A percentile compares a stretch with the other conserved stretches of the same genome.
Evolutionary conservation across 2,113 vertebrate genomes (phyloP).

Genomic region (Arvicanthis niloticus): DNA sequence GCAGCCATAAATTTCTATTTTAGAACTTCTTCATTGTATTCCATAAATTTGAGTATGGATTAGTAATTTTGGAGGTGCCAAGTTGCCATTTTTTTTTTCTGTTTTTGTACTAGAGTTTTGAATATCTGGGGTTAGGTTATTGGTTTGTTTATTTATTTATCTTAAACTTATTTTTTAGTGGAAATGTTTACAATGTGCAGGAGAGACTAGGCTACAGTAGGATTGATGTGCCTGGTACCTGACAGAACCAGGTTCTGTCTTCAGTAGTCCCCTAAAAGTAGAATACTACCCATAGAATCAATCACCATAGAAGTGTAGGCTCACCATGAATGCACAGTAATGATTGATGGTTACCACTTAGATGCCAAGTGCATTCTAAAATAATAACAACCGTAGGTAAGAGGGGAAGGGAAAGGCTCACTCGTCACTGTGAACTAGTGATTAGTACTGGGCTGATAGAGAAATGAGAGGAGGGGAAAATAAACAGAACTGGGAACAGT

Average conservation of each 20-base stretch:
- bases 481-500: not conserved
- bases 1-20: not conserved
- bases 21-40: not conserved
- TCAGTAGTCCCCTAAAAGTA: not conserved
- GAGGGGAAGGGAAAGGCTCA: not conserved
- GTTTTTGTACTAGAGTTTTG: not conserved
- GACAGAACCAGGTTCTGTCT: not conserved
- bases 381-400: not conserved
- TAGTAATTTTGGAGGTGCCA: not conserved
- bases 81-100: not conserved
- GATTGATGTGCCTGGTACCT: not conserved
- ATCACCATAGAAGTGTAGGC: not conserved
- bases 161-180: not conserved
- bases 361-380: not conserved
- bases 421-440: not conserved
- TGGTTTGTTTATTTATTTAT: not conserved
- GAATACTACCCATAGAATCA: not conserved
- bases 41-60: not conserved
- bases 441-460: not conserved
- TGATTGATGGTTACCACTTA: not conserved
- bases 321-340: not conserved
- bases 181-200: not conserved
- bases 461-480: not conserved
- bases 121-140: not conserved
- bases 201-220: not conserved